A percentile compares a stretch with the other conserved stretches of the same genome.
Evolutionary conservation across 2,113 vertebrate species (phyloP).

Genomic region (Rallus limicola): DNA sequence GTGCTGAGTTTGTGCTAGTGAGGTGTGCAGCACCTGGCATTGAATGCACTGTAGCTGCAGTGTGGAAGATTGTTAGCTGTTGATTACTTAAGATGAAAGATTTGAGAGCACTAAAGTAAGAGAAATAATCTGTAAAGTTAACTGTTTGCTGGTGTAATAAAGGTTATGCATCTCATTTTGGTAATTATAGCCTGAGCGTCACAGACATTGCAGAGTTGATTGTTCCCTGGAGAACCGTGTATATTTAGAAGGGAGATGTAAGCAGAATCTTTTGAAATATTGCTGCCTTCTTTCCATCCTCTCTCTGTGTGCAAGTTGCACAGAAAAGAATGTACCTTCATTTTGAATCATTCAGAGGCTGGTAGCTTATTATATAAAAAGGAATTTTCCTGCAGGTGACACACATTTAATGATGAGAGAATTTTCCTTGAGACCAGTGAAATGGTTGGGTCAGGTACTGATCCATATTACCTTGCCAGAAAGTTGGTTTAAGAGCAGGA

Average conservation of each 20-base stretch:
- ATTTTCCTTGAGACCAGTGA: neutral
- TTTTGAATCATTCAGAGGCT: neutral
- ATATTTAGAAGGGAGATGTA: neutral
- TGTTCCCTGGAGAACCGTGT: slow-evolving; percentile 40
- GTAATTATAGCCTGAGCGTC: slow-evolving; percentile 21
- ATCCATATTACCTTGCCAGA: neutral
- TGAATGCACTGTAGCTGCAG: slow-evolving; percentile 1
- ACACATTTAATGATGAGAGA: neutral
- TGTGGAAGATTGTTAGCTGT: neutral
- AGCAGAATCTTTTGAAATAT: slow-evolving; percentile 9
- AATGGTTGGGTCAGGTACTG: neutral
- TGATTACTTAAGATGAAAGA: neutral
- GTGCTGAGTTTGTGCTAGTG: slow-evolving; percentile 46
- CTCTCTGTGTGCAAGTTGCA: neutral
- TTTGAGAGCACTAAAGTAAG: neutral
- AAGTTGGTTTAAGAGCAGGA: slow-evolving; percentile 31
- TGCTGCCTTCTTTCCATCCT: neutral
- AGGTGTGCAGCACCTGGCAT: slow-evolving; percentile 45
- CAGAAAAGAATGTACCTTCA: neutral
- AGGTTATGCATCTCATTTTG: slow-evolving; percentile 52
- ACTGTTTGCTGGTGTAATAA: slow-evolving; percentile 16
- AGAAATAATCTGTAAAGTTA: slow-evolving; percentile 16
- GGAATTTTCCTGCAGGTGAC: slow-evolving; percentile 14
- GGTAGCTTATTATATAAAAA: slow-evolving; percentile 39
- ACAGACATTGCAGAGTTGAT: slow-evolving; percentile 55